Base-by-base conservation (phyloP, 2,113 vertebrate species). In the Lanius ludovicianus region DNA sequence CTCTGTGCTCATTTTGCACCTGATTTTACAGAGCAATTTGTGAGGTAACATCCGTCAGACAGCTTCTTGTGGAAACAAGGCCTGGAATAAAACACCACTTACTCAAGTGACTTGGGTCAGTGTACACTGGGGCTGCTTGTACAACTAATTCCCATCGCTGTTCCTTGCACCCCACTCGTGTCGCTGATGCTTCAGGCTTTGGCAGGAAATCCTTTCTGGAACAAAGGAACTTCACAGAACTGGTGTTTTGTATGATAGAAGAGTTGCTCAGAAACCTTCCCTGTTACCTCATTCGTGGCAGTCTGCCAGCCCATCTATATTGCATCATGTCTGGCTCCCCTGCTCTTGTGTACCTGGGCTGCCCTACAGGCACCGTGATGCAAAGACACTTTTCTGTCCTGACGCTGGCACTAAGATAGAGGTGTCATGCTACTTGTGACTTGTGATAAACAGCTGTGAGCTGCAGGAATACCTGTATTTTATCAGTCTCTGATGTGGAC, bases 1-100 rank as follows among this genome's bases (percentile, higher is more conserved):
- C 67, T 80, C 42, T 44, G 62, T 93, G 63, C 47, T 93, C 24
- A 4, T 85, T 92, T 81, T 94, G 71, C 82, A 90, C 50, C 92
- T 90, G 50, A 73, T 93, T 88, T 74, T 77, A 10, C 52, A 59
- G 64, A 80, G 83, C 49, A 80, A 21, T 94, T 91, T 89, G 71
- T 0, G 9, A 95, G 56, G 79, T 92, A 95, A 76, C 92, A 95
- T 92, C 95, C 96, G 93, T 89, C 83, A 88, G 87, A 74, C 89
- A 76, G 71, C 39, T 90, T 30, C 73, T 74, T 47, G 90, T 94
- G 75, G 79, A 95, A 94, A 92, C 84, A 64, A 91, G 79, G 44
- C 80, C 62, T 87, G 86, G 69, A 87, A 95, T 92, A 92, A 89
- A 27, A 46, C 73, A 25, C 9, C 69, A 82, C 57, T 95, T 91